A percentile compares a stretch with the other conserved stretches of the same genome.
These are phyloP conservation scores for Rhagologus leucostigma DNA, from an alignment of 2,113 vertebrate genomes.

Conservation along the genomic window DNA sequence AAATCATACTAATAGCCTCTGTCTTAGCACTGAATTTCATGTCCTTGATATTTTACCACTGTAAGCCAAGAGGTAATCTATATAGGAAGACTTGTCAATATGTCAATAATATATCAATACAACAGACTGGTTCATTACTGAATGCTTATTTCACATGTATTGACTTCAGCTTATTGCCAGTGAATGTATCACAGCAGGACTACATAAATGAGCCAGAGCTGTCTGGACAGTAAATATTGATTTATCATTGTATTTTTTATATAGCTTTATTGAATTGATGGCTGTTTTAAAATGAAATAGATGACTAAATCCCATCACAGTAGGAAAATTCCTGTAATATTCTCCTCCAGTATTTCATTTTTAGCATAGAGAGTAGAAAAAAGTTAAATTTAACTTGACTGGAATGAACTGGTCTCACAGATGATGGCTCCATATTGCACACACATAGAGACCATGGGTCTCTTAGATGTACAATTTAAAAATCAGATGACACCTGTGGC, in stretches of 20 bases:
- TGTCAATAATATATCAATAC: neutral
- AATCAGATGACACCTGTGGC: neutral
- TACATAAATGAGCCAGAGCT: neutral
- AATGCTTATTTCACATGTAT: neutral
- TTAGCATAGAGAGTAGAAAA: neutral
- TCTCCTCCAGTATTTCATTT: neutral
- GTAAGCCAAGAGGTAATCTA: neutral
- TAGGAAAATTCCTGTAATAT: conserved; percentile 20
- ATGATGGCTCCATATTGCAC: neutral
- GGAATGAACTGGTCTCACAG: neutral
- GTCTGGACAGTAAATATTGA: conserved; percentile 45
- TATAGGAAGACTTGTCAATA: neutral
- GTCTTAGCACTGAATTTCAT: neutral
- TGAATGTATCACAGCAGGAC: neutral
- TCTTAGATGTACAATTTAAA: neutral
- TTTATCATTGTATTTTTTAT: conserved; percentile 54
- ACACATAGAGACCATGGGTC: neutral
- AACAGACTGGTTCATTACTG: neutral
- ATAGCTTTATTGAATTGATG: conserved; percentile 40
- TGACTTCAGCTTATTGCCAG: neutral
- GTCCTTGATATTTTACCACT: neutral
- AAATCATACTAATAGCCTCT: neutral
- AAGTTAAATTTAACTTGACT: neutral
- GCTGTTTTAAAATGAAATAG: conserved; percentile 35
- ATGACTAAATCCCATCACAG: conserved; percentile 1